Conservation (phyloP, 2,888 invertebrate genomes). For the Cheilosia grossa region DNA sequence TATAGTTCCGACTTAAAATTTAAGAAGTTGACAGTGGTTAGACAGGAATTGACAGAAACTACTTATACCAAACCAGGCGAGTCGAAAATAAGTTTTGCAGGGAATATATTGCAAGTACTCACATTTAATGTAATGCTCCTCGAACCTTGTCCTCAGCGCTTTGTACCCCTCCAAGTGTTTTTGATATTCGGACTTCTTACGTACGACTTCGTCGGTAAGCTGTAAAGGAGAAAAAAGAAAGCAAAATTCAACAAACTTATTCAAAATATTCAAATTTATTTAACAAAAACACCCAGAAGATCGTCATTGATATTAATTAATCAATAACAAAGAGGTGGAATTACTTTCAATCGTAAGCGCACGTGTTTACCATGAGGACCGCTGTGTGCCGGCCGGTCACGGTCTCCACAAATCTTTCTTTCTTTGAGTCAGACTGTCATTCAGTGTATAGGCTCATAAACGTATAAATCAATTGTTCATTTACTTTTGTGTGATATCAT, state of each 20-base stretch:
- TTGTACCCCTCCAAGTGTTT: conserved; percentile 95
- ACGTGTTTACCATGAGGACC: conserved; percentile 9
- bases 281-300: background rate
- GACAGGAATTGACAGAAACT: too few relatives aligned
- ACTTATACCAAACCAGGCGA: too few relatives aligned
- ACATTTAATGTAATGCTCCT: conserved; percentile 97
- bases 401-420: conserved; percentile 17
- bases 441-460: background rate
- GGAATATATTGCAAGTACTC: conserved; percentile 81
- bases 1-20: too few relatives aligned
- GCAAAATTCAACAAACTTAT: background rate
- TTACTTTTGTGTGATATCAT: conserved; percentile 1
- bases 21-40: too few relatives aligned
- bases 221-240: conserved; percentile 84
- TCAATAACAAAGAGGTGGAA: background rate
- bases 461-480: background rate
- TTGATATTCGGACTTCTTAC: conserved; percentile 95
- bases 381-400: background rate
- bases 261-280: conserved; percentile 10
- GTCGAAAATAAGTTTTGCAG: too few relatives aligned
- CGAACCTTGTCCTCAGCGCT: conserved; percentile 94
- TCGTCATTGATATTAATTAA: conserved; percentile 1
- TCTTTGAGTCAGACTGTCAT: conserved; percentile 13
- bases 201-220: conserved; percentile 94
- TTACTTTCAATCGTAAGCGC: conserved; percentile 26